Percentiles rank a stretch among this genome's conserved stretches.
phyloP scores from a whole-genome alignment of 1,140 invertebrate genomes.

The Drosophila grimshawi region DNA sequence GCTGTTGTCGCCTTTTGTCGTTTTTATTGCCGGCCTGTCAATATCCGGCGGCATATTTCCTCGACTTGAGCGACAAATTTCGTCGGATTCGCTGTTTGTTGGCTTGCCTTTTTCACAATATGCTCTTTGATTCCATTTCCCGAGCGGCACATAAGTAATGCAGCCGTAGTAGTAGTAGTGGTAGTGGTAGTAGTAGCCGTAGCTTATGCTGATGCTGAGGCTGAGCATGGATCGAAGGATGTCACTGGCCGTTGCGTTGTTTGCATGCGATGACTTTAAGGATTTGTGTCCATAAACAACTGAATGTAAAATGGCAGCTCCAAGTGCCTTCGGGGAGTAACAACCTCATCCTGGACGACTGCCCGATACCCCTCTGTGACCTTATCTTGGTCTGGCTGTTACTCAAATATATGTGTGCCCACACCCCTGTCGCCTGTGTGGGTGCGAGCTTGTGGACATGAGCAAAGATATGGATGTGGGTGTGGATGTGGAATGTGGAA shows the following conservation, averaged over 20 bases:
- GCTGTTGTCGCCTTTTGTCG: conserved; percentile 44
- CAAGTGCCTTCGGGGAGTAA: conserved; percentile 42
- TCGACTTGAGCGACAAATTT: conserved; percentile 33
- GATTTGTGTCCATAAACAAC: conserved; percentile 77
- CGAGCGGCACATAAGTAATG: conserved; percentile 46
- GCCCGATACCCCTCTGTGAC: not conserved
- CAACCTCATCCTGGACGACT: not conserved
- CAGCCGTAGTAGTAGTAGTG: conserved; percentile 7
- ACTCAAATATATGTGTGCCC: not conserved
- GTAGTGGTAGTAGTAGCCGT: not conserved
- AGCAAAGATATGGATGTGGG: conserved; percentile 9
- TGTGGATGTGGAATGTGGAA: not conserved
- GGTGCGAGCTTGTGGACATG: not conserved
- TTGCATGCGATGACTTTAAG: conserved; percentile 58
- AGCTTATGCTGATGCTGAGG: not conserved
- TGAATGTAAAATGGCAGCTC: conserved; percentile 66
- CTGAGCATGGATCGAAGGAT: not conserved
- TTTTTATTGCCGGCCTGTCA: conserved; percentile 52
- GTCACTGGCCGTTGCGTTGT: conserved; percentile 23
- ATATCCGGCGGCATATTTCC: conserved; percentile 37
- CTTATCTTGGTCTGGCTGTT: not conserved
- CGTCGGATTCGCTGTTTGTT: conserved; percentile 26
- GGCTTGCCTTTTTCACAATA: conserved; percentile 23
- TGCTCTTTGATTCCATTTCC: conserved; percentile 46
- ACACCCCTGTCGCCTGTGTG: not conserved